Percentiles rank a stretch among this genome's conserved stretches.
Evolutionary conservation across 2,888 invertebrate species (phyloP).

Genomic region (Agrochola circellaris): DNA sequence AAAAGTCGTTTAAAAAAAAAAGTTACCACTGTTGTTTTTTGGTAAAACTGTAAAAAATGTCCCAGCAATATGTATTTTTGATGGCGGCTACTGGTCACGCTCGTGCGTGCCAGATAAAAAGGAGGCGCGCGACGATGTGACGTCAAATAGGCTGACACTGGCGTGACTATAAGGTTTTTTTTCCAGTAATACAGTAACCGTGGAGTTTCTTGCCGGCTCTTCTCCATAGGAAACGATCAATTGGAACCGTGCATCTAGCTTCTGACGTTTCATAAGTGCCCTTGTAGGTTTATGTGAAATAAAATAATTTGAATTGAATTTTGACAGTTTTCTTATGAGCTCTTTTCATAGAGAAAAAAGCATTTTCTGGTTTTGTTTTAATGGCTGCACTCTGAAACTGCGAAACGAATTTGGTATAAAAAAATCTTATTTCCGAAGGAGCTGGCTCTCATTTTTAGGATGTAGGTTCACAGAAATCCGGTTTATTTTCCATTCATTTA

Average conservation of each 20-base stretch:
- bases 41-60: slow-evolving; percentile 13
- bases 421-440: neutral
- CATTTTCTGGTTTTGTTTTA: neutral
- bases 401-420: neutral
- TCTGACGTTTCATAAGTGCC: no score
- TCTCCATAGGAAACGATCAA: no score
- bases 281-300: no score
- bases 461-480: neutral
- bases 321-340: neutral
- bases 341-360: no score
- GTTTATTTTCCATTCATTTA: neutral
- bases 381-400: neutral
- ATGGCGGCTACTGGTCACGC: slow-evolving; percentile 37
- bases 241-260: no score
- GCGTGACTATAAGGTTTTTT: slow-evolving; percentile 11
- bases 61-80: slow-evolving; percentile 49
- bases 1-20: slow-evolving; percentile 6
- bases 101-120: slow-evolving; percentile 47
- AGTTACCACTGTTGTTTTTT: neutral
- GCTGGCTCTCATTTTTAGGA: neutral
- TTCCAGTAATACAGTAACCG: neutral
- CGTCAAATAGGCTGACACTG: slow-evolving; percentile 18
- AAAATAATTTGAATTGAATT: no score
- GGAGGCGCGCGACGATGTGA: slow-evolving; percentile 48
- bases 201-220: no score